Evolutionary conservation across 2,113 vertebrate species (phyloP).

Genomic region (Strix uralensis): DNA sequence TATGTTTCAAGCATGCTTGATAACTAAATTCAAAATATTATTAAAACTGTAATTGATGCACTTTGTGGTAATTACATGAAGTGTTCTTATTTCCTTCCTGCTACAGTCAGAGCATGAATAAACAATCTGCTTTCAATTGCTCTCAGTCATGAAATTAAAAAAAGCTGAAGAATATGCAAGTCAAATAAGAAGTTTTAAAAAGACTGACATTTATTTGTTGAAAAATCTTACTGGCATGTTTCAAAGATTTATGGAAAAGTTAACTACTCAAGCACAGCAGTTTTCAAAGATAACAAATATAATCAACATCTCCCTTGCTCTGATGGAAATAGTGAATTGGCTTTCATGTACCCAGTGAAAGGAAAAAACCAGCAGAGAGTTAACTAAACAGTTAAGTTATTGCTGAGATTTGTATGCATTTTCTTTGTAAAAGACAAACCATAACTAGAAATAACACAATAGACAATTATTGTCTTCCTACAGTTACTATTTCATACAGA

Average conservation of each 20-base stretch:
- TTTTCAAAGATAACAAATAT: background rate
- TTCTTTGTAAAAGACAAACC: background rate
- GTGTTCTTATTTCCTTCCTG: constrained; percentile 60
- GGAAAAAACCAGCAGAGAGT: background rate
- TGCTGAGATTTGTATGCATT: background rate
- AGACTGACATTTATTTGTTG: background rate
- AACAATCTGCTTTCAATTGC: constrained; percentile 48
- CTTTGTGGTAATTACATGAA: constrained; percentile 37
- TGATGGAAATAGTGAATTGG: background rate
- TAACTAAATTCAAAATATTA: constrained; percentile 57
- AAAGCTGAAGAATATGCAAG: constrained; percentile 7
- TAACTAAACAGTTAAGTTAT: background rate
- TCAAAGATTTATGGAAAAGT: background rate
- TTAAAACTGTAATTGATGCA: constrained; percentile 54
- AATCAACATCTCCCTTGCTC: background rate
- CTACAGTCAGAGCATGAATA: constrained; percentile 51
- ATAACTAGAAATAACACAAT: background rate
- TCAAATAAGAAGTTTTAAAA: background rate
- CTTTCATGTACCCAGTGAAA: background rate
- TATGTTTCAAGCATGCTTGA: constrained; percentile 15
- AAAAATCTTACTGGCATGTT: background rate
- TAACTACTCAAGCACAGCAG: background rate
- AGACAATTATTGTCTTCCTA: background rate
- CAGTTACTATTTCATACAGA: background rate
- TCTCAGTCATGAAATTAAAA: constrained; percentile 5